These are phyloP conservation scores for Eupithecia pulchellata DNA, from an alignment of 2,888 invertebrate species.

Conservation along the genomic window DNA sequence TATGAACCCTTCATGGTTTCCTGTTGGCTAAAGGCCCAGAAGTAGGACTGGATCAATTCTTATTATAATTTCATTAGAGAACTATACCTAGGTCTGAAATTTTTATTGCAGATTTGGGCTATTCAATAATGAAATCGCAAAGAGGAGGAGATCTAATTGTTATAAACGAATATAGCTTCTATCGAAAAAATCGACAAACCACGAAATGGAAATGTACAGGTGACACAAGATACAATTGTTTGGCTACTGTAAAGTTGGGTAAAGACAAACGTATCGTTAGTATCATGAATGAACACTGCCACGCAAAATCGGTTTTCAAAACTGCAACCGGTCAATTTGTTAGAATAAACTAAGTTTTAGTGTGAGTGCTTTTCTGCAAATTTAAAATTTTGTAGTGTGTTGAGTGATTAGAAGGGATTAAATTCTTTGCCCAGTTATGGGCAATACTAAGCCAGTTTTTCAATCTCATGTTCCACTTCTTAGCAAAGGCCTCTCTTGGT, in stretches of 20 bases:
- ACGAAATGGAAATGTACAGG: slow-evolving; percentile 26
- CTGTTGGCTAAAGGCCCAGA: not conserved
- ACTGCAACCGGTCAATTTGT: not conserved
- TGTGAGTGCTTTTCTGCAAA: not conserved
- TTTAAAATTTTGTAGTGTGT: not conserved
- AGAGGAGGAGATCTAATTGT: slow-evolving; percentile 30
- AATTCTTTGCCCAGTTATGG: not conserved
- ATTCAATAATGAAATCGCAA: slow-evolving; percentile 30
- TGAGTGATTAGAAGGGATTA: not conserved
- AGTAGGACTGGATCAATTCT: not conserved
- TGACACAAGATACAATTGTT: slow-evolving; percentile 44
- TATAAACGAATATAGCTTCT: slow-evolving; percentile 27
- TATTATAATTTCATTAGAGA: not conserved
- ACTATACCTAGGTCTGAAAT: not conserved
- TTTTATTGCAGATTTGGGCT: slow-evolving; percentile 10
- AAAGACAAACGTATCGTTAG: slow-evolving; percentile 32
- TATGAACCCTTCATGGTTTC: not conserved
- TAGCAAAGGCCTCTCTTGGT: no score
- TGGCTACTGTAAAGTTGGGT: slow-evolving; percentile 50
- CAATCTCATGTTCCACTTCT: no score
- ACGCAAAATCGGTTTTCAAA: slow-evolving; percentile 29
- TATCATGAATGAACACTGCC: slow-evolving; percentile 41
- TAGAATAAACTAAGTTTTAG: not conserved
- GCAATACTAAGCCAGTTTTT: not conserved
- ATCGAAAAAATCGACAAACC: not conserved